phyloP scores from a whole-genome alignment of 2,113 vertebrate species.

The Aphelocoma coerulescens region DNA sequence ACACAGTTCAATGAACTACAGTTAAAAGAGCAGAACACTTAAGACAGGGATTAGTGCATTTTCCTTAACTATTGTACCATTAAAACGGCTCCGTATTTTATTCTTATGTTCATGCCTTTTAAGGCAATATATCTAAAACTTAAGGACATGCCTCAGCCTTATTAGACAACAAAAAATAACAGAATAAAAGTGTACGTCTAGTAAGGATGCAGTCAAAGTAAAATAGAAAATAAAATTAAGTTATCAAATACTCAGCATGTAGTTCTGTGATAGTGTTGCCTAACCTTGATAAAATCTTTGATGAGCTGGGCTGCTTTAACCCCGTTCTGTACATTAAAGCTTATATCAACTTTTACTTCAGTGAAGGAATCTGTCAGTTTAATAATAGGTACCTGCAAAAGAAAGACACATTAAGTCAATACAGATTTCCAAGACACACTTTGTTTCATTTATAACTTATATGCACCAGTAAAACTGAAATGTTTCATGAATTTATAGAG shows the following conservation, averaged over 20 bases:
- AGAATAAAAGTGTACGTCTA: background rate
- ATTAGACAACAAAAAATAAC: background rate
- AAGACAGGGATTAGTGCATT: background rate
- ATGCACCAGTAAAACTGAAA: background rate
- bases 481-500: background rate
- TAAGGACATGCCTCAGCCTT: background rate
- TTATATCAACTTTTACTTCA: slow-evolving; percentile 99
- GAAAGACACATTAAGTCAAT: background rate
- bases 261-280: background rate
- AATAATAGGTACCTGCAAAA: slow-evolving; percentile 93
- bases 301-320: slow-evolving; percentile 95
- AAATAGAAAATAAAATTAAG: background rate
- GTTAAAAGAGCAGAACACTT: background rate
- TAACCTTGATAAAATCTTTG: slow-evolving; percentile 97
- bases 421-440: background rate
- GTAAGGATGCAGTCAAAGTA: background rate
- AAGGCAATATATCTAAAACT: background rate
- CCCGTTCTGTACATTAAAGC: slow-evolving; percentile 96
- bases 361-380: slow-evolving; percentile 96
- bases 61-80: background rate
- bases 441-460: background rate
- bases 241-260: background rate
- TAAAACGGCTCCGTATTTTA: background rate
- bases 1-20: background rate
- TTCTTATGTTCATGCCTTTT: background rate